phyloP scores from a whole-genome alignment of 2,113 vertebrate species.

The Acanthisitta chloris region DNA sequence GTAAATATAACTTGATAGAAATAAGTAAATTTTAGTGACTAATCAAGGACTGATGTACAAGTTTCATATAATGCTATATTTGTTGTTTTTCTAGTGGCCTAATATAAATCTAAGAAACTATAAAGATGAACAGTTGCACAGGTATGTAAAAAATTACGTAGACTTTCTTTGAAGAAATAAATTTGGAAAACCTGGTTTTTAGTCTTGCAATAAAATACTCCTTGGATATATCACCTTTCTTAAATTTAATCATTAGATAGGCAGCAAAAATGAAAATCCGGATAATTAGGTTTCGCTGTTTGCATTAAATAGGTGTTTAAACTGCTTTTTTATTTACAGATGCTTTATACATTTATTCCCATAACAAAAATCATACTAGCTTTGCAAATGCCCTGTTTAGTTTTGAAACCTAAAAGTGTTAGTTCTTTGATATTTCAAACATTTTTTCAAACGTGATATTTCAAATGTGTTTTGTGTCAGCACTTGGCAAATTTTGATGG shows the following conservation, averaged over 20 bases:
- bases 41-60: not conserved
- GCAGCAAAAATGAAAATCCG: not conserved
- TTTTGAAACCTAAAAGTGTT: not conserved
- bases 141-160: conserved; percentile 75
- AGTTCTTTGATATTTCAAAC: not conserved
- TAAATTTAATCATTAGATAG: not conserved
- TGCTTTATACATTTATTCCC: not conserved
- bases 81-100: conserved; percentile 87
- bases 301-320: not conserved
- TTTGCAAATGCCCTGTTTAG: not conserved
- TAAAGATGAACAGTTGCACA: conserved; percentile 98
- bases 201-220: not conserved
- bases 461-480: not conserved
- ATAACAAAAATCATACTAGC: not conserved
- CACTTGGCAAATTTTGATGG: not conserved
- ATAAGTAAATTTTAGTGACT: not conserved
- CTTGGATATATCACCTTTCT: not conserved
- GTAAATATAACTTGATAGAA: not conserved
- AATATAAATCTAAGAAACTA: conserved; percentile 94
- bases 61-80: conserved; percentile 27
- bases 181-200: not conserved
- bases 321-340: not conserved
- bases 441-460: too few relatives aligned
- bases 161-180: not conserved
- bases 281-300: not conserved